Base-by-base conservation (phyloP, 2,797 vertebrate species). In the Rallus crepitans region DNA sequence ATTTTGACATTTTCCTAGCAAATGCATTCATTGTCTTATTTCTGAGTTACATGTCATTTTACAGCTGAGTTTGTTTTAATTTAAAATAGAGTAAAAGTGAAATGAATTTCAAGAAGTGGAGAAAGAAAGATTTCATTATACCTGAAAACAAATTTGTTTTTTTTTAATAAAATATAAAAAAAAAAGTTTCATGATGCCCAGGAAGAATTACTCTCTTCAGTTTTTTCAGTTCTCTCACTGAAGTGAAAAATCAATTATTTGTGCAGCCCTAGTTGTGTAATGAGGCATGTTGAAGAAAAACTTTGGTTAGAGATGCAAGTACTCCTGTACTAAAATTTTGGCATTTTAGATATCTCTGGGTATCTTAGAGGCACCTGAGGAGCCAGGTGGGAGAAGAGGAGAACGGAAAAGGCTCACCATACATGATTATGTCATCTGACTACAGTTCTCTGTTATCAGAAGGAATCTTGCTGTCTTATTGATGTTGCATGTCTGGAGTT, bases 221-320 rank as follows among this genome's bases (percentile, higher is more conserved):
- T 81, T 89, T 91, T 97, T 97, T 95, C 79, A 94, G 57, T 93
- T 93, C 9, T 68, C 25, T 88, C 93, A 75, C 37, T 96, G 96
- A 90, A 94, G 87, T 94, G 94, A 95, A 94, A 95, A 95, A 94
- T 83, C 89, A 87, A 37, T 89, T 95, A 80, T 93, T 91, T 83
- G 69, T 91, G 69, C 87, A 88, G 90, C 31, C 85, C 94, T 91
- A 91, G 37, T 65, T 95, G 90, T 94, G 68, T 75, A 96, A 96
- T 92, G 92, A 96, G 28, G 90, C 93, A 68, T 91, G 45, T 5
- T 70, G 42, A 91, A 77, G 35, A 53, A 89, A 91, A 93, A 27
- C 42, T 92, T 79, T 61, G 6, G 6, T 78, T 77, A 50, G 40
- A 81, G 12, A 39, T 27, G 13, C 0, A 9, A 57, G 30, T 75